Percentiles rank a stretch among this genome's conserved stretches.
These are phyloP conservation scores for Lepus oiostolus DNA, from an alignment of 2,797 vertebrate genomes.

Conservation along the genomic window DNA sequence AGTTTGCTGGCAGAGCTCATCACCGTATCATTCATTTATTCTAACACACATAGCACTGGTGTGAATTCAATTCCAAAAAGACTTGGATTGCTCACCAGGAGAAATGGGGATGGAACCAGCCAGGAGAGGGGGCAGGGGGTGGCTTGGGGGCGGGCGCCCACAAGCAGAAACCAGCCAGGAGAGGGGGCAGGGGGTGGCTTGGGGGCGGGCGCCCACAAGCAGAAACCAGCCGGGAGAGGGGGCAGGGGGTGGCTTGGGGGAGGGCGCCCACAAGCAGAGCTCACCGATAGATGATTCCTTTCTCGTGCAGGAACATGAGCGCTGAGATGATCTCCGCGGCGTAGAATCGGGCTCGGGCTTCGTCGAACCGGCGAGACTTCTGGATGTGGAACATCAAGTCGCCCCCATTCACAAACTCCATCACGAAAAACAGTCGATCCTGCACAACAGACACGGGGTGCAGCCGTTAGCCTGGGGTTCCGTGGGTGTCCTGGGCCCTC, in stretches of 20 bases:
- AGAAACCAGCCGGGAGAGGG: neutral
- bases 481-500: accelerated
- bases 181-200: neutral
- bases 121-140: neutral
- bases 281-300: slow-evolving; percentile 98
- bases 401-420: slow-evolving; percentile 99
- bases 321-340: slow-evolving; percentile 97
- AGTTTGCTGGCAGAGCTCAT: neutral
- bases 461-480: neutral
- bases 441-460: slow-evolving; percentile 64
- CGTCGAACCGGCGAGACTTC: slow-evolving; percentile 98
- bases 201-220: neutral
- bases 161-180: neutral
- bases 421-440: slow-evolving; percentile 97
- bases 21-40: neutral
- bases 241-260: too few species aligned
- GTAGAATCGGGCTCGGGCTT: slow-evolving; percentile 96
- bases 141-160: neutral
- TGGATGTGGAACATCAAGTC: slow-evolving; percentile 99
- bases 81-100: neutral
- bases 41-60: neutral
- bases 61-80: neutral
- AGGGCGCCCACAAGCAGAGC: slow-evolving; percentile 55
- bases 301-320: slow-evolving; percentile 97
- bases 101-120: neutral